A percentile compares a stretch with the other conserved stretches of the same genome.
Evolutionary conservation across 2,888 invertebrate species (phyloP).

Genomic region (Diarsia rubi): DNA sequence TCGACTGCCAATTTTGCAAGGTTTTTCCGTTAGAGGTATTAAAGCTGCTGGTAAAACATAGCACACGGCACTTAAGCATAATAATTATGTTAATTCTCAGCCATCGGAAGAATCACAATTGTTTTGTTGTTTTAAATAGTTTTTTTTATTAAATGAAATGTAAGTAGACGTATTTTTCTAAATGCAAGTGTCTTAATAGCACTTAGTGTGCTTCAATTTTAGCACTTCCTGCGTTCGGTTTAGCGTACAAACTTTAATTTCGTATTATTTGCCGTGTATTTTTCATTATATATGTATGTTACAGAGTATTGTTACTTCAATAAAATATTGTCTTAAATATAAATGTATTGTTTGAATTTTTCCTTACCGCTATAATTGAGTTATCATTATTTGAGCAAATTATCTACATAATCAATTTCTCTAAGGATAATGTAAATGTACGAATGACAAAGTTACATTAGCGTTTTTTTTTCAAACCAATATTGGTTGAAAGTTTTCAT

Average conservation of each 20-base stretch:
- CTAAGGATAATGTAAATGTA: background rate
- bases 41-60: slow-evolving; percentile 25
- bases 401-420: background rate
- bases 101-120: slow-evolving; percentile 67
- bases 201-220: slow-evolving; percentile 62
- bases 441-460: too few species aligned
- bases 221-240: slow-evolving; percentile 67
- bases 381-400: background rate
- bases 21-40: slow-evolving; percentile 41
- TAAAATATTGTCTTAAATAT: slow-evolving; percentile 80
- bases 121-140: slow-evolving; percentile 46
- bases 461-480: too few species aligned
- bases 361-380: background rate
- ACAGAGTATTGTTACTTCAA: slow-evolving; percentile 88
- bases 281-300: slow-evolving; percentile 85
- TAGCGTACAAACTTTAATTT: slow-evolving; percentile 71
- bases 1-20: slow-evolving; percentile 34
- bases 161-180: slow-evolving; percentile 57
- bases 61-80: slow-evolving; percentile 65
- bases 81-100: slow-evolving; percentile 58
- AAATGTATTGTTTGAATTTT: slow-evolving; percentile 50
- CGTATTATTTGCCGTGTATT: slow-evolving; percentile 76
- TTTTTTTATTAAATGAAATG: slow-evolving; percentile 40
- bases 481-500: too few species aligned
- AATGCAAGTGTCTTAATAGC: slow-evolving; percentile 68